Percentiles rank a stretch among this genome's conserved stretches.
phyloP scores from a whole-genome alignment of 2,888 invertebrate species.

The Eulithis prunata region DNA sequence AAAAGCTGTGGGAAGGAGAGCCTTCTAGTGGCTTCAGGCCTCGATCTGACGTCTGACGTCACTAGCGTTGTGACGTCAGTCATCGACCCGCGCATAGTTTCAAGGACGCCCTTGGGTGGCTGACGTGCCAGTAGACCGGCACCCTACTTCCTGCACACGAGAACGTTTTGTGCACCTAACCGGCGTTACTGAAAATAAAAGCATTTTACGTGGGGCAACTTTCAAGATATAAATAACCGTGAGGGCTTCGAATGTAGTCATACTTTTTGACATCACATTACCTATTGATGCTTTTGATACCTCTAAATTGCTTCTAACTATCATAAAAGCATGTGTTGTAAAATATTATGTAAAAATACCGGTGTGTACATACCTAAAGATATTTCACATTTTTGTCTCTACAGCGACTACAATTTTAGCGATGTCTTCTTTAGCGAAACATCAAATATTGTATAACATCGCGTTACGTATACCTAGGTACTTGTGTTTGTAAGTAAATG shows the following conservation, averaged over 20 bases:
- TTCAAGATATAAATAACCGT: background rate
- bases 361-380: background rate
- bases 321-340: background rate
- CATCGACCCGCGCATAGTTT: constrained; percentile 75
- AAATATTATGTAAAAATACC: background rate
- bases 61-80: constrained; percentile 70
- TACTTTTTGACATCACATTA: background rate
- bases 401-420: constrained; percentile 9
- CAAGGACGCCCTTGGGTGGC: constrained; percentile 77
- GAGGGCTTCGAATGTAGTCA: background rate
- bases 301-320: background rate
- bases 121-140: constrained; percentile 50
- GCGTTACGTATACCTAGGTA: constrained; percentile 14
- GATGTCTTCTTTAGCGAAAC: constrained; percentile 13
- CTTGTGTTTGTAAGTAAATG: constrained; percentile 6
- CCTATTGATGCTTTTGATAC: too few relatives aligned
- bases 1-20: constrained; percentile 50
- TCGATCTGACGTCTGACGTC: constrained; percentile 74
- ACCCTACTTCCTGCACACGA: constrained; percentile 63
- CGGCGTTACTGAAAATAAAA: constrained; percentile 20
- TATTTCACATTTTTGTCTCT: constrained; percentile 22
- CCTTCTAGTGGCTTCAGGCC: constrained; percentile 65
- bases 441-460: constrained; percentile 27
- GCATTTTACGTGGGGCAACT: constrained; percentile 4
- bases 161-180: constrained; percentile 46